Evolutionary conservation across 1,140 invertebrate species (phyloP).

Genomic region (Cotesia vestalis): DNA sequence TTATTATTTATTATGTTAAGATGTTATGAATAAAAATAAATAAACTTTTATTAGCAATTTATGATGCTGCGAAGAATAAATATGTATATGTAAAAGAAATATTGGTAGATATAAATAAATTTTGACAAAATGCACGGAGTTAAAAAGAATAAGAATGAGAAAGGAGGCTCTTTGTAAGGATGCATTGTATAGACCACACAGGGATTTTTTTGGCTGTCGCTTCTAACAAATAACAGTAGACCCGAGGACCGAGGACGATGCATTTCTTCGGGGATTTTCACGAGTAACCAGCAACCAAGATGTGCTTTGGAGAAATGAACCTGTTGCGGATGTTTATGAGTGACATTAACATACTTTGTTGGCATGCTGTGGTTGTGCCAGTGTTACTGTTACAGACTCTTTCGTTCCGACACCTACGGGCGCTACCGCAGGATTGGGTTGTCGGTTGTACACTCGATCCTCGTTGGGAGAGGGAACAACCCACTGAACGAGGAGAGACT

Average conservation of each 20-base stretch:
- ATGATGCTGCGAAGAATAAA: slow-evolving; percentile 12
- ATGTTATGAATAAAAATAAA: too few species aligned
- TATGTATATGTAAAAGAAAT: neutral
- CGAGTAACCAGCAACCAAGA: slow-evolving; percentile 30
- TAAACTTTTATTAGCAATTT: slow-evolving; percentile 17
- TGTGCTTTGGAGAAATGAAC: slow-evolving; percentile 55
- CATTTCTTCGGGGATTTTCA: slow-evolving; percentile 55
- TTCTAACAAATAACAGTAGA: slow-evolving; percentile 49
- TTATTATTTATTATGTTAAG: too few species aligned
- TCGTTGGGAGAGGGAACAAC: slow-evolving; percentile 30
- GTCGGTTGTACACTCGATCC: slow-evolving; percentile 11
- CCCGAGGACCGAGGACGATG: slow-evolving; percentile 42
- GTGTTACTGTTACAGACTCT: slow-evolving; percentile 1
- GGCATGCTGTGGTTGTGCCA: slow-evolving; percentile 37
- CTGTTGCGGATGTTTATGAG: slow-evolving; percentile 61
- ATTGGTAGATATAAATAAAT: slow-evolving; percentile 5
- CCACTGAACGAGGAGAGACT: slow-evolving; percentile 21
- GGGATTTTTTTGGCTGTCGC: slow-evolving; percentile 43
- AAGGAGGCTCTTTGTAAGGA: neutral
- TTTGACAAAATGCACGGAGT: slow-evolving; percentile 18
- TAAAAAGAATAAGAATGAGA: neutral
- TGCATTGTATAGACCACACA: slow-evolving; percentile 33
- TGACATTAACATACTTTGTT: slow-evolving; percentile 59
- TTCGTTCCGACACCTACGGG: slow-evolving; percentile 20
- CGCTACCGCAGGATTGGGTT: slow-evolving; percentile 2